A percentile compares a stretch with the other conserved stretches of the same genome.
Evolutionary conservation across 2,797 vertebrate species (phyloP).

Genomic region (Catharus ustulatus): DNA sequence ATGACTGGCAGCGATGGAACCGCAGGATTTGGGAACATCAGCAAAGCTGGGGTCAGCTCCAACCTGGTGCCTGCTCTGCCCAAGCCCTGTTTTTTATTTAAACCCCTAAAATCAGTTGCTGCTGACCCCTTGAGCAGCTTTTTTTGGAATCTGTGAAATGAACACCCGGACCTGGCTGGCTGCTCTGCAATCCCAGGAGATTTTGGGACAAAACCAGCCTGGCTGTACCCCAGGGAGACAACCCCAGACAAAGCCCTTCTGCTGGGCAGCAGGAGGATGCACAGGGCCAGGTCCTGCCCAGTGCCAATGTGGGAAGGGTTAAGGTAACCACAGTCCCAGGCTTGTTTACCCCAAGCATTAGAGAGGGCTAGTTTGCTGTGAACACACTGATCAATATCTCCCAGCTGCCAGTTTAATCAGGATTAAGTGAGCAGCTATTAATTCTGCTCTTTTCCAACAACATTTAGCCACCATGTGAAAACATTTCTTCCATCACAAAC

Average conservation of each 20-base stretch:
- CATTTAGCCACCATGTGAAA: conserved; percentile 22
- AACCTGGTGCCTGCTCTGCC: background rate
- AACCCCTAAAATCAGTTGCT: background rate
- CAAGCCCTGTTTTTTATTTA: background rate
- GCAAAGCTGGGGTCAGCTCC: background rate
- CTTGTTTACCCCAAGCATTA: conserved; percentile 10
- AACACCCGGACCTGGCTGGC: background rate
- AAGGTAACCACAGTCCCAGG: background rate
- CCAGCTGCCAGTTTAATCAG: conserved; percentile 60
- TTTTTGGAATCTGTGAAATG: background rate
- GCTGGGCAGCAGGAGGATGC: background rate
- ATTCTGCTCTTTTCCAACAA: conserved; percentile 44
- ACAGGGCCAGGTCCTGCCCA: background rate
- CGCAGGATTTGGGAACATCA: rapidly evolving
- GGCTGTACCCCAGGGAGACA: background rate
- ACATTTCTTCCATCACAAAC: conserved; percentile 24
- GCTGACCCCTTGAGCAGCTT: background rate
- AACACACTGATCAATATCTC: conserved; percentile 46
- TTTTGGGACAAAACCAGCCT: background rate
- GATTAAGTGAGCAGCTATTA: conserved; percentile 51
- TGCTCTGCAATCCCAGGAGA: background rate
- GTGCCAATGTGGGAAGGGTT: background rate
- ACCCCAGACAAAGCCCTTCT: background rate
- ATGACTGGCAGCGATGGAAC: rapidly evolving
- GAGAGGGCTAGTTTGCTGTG: conserved; percentile 31